A percentile compares a stretch with the other conserved stretches of the same genome.
Evolutionary conservation across 2,113 vertebrate genomes (phyloP).

Genomic region (Phoxinus phoxinus): DNA sequence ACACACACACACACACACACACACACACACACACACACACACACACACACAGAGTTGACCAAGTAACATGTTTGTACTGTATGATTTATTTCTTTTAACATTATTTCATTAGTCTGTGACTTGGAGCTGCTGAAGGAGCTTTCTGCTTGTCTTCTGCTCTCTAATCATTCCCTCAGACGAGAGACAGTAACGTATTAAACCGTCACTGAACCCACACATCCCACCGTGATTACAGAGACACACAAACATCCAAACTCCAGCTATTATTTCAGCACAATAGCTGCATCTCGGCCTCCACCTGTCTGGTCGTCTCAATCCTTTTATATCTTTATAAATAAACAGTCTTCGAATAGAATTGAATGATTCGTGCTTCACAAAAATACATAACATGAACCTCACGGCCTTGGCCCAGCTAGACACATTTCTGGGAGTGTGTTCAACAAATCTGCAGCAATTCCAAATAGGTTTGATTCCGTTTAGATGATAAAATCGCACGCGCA

Average conservation of each 20-base stretch:
- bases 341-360: conserved; percentile 16
- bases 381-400: conserved; percentile 9
- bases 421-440: conserved; percentile 31
- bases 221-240: neutral
- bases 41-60: too few relatives aligned
- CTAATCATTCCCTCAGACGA: neutral
- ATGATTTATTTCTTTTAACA: neutral
- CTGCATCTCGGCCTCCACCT: neutral
- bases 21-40: too few relatives aligned
- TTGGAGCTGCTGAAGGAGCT: neutral
- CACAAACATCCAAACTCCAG: conserved; percentile 1
- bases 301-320: neutral
- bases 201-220: neutral
- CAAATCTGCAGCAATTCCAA: neutral
- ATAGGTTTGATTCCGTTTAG: neutral
- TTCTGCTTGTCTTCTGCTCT: conserved; percentile 2
- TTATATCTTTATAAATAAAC: conserved; percentile 4
- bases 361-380: conserved; percentile 9
- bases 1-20: too few relatives aligned
- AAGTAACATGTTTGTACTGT: neutral
- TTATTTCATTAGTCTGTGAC: neutral
- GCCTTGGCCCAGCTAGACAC: conserved; percentile 1
- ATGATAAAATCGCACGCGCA: neutral
- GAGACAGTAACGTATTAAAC: conserved; percentile 16
- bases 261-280: conserved; percentile 9